A percentile compares a stretch with the other conserved stretches of the same genome.
These are phyloP conservation scores for Chrysochloris asiatica DNA, from an alignment of 2,113 vertebrate species.

Conservation along the genomic window DNA sequence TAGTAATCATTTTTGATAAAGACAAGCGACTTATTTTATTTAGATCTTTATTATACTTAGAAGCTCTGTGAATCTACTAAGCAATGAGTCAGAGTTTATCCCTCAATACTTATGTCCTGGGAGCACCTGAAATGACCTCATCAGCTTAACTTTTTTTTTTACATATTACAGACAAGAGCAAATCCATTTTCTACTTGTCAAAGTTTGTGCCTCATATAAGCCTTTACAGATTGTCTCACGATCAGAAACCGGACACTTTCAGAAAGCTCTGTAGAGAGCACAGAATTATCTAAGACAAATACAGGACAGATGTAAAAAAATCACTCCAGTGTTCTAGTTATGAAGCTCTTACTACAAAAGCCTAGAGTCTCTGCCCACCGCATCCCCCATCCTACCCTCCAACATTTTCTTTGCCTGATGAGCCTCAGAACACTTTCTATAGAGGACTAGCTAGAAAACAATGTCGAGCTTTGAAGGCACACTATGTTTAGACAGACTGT, in stretches of 20 bases:
- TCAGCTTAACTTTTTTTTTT: background rate
- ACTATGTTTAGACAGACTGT: slow-evolving; percentile 84
- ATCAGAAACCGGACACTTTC: slow-evolving; percentile 21
- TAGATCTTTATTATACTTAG: background rate
- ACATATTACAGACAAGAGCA: background rate
- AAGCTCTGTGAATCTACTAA: background rate
- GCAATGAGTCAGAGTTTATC: background rate
- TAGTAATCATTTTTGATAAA: background rate
- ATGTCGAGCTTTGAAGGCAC: slow-evolving; percentile 69
- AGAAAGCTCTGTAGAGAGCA: background rate
- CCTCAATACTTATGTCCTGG: background rate
- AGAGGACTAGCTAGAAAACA: slow-evolving; percentile 77
- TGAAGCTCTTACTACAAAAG: slow-evolving; percentile 57
- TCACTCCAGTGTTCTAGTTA: slow-evolving; percentile 26
- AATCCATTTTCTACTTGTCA: background rate
- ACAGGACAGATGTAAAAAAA: slow-evolving; percentile 44
- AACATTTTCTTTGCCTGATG: slow-evolving; percentile 71
- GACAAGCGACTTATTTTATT: background rate
- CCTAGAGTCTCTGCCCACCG: background rate
- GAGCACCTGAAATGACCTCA: background rate
- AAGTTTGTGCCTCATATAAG: background rate
- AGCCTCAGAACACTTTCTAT: slow-evolving; percentile 73
- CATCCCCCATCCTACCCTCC: background rate
- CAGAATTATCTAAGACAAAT: slow-evolving; percentile 55
- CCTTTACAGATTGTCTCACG: slow-evolving; percentile 40